These are phyloP conservation scores for Rhamphomyia laevipes DNA, from an alignment of 2,888 invertebrate species.

Conservation along the genomic window DNA sequence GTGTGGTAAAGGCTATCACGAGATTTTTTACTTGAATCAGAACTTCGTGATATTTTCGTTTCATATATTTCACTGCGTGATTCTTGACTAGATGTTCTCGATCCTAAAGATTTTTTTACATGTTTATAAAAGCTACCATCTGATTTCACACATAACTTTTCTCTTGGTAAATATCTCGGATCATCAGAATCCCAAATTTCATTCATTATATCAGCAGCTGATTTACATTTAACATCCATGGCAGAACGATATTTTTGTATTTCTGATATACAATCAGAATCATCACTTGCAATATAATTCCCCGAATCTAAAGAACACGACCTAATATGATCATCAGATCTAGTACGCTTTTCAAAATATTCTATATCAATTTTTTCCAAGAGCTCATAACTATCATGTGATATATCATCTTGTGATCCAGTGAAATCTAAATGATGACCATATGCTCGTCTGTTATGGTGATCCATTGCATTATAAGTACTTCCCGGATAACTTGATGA, in stretches of 20 bases:
- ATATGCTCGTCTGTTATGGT: constrained; percentile 42
- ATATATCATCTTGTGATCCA: constrained; percentile 73
- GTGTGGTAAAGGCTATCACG: constrained; percentile 53
- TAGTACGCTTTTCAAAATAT: constrained; percentile 31
- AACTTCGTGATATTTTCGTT: constrained; percentile 51
- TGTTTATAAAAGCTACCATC: constrained; percentile 63
- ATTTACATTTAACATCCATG: constrained; percentile 51
- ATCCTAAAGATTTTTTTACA: constrained; percentile 50
- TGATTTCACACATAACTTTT: constrained; percentile 58
- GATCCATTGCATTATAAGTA: constrained; percentile 45
- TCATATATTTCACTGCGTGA: constrained; percentile 59
- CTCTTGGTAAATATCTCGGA: constrained; percentile 59
- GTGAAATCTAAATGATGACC: constrained; percentile 37
- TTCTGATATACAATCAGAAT: constrained; percentile 47
- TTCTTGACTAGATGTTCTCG: constrained; percentile 57
- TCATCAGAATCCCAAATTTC: constrained; percentile 70
- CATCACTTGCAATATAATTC: constrained; percentile 63
- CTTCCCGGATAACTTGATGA: constrained; percentile 81
- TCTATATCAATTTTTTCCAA: constrained; percentile 56
- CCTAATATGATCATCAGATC: constrained; percentile 43
- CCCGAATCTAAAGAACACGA: constrained; percentile 67
- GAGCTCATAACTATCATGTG: constrained; percentile 79
- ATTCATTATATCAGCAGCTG: constrained; percentile 55
- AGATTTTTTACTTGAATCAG: constrained; percentile 53
- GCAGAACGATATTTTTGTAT: constrained; percentile 46